A percentile compares a stretch with the other conserved stretches of the same genome.
Evolutionary conservation across 2,797 vertebrate species (phyloP).

Genomic region (Morelia viridis): DNA sequence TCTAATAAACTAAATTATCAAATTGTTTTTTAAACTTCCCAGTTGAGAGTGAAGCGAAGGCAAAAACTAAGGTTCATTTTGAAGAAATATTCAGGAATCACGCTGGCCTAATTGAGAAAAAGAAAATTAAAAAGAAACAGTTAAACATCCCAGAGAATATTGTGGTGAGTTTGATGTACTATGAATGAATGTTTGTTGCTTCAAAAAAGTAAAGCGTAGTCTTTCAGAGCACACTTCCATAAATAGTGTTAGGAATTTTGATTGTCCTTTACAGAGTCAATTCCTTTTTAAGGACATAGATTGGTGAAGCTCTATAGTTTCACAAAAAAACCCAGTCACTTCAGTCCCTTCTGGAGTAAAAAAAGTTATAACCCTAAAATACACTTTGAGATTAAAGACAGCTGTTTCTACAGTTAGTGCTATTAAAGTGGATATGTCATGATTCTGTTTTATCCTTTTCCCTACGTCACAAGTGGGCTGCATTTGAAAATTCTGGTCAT

Average conservation of each 20-base stretch:
- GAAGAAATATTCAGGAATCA: constrained; percentile 87
- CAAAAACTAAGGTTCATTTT: constrained; percentile 86
- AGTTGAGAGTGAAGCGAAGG: constrained; percentile 89
- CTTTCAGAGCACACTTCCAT: background rate
- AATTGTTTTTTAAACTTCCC: constrained; percentile 51
- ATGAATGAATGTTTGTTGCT: background rate
- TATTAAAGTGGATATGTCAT: background rate
- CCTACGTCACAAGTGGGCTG: background rate
- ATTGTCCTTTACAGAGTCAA: background rate
- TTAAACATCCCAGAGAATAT: constrained; percentile 74
- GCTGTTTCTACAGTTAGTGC: background rate
- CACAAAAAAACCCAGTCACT: background rate
- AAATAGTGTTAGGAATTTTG: background rate
- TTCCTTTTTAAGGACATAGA: background rate
- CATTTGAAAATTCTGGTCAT: background rate
- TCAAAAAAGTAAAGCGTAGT: background rate
- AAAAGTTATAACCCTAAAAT: background rate
- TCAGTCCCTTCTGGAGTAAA: background rate
- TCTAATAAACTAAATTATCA: background rate
- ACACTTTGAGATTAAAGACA: background rate
- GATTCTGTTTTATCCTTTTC: background rate
- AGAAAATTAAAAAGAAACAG: constrained; percentile 76
- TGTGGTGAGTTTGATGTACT: constrained; percentile 75
- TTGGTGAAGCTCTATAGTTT: background rate
- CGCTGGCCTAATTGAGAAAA: constrained; percentile 70